Percentiles rank a stretch among this genome's conserved stretches.
These are phyloP conservation scores for Ophion costatus DNA, from an alignment of 2,888 invertebrate species.

Conservation along the genomic window DNA sequence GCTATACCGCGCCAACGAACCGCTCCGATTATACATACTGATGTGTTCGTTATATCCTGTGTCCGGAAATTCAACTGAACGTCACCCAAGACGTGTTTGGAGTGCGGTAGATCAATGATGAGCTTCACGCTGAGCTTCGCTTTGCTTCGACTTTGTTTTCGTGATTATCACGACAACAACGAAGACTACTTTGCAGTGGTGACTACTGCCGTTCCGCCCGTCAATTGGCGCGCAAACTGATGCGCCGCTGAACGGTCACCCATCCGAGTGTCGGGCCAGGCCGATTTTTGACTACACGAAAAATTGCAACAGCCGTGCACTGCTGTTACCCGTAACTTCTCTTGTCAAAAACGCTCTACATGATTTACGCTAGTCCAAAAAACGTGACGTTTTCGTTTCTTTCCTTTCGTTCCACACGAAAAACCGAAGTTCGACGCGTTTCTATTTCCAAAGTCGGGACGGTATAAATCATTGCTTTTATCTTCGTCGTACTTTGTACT, in stretches of 20 bases:
- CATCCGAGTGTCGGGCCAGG: background rate
- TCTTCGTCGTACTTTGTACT: background rate
- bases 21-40: background rate
- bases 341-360: background rate
- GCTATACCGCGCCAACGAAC: slow-evolving; percentile 70
- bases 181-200: background rate
- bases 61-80: background rate
- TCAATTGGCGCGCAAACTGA: background rate
- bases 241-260: background rate
- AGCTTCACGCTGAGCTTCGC: background rate
- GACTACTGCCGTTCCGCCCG: background rate
- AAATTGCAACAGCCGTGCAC: too few species aligned
- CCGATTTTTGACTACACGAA: too few species aligned
- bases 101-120: background rate
- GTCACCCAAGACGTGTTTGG: background rate
- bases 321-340: background rate
- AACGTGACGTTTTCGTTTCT: background rate
- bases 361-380: background rate
- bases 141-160: background rate
- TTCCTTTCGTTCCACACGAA: background rate
- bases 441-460: slow-evolving; percentile 15
- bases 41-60: background rate
- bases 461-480: background rate
- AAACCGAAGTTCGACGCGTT: slow-evolving; percentile 12
- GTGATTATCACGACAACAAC: background rate